A percentile compares a stretch with the other conserved stretches of the same genome.
Conservation (phyloP, 2,888 invertebrate genomes). For the Sceliomorpha sp. region DNA sequence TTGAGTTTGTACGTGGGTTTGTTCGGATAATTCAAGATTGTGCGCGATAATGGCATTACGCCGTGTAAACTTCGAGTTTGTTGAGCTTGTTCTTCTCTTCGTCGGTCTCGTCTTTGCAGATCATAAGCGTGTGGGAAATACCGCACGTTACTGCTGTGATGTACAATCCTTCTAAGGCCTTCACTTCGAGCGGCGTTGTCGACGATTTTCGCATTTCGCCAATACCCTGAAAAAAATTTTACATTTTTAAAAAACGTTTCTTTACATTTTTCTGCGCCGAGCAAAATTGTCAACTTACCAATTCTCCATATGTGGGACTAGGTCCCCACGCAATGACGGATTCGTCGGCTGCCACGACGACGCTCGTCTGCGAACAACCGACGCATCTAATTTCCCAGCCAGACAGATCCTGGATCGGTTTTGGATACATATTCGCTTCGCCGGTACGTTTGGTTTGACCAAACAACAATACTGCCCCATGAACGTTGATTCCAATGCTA, state of each 20-base stretch:
- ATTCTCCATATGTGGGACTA: slow-evolving; percentile 96
- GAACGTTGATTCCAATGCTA: slow-evolving; percentile 90
- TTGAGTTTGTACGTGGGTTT: slow-evolving; percentile 20
- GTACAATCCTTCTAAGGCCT: slow-evolving; percentile 87
- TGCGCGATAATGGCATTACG: slow-evolving; percentile 59
- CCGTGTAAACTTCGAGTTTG: slow-evolving; percentile 82
- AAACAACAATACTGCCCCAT: slow-evolving; percentile 83
- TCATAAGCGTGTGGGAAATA: slow-evolving; percentile 89
- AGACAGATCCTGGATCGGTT: slow-evolving; percentile 95
- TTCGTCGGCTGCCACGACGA: slow-evolving; percentile 94
- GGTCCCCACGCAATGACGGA: slow-evolving; percentile 95
- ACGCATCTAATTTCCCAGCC: slow-evolving; percentile 95
- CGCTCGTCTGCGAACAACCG: slow-evolving; percentile 91
- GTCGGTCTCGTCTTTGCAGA: slow-evolving; percentile 84
- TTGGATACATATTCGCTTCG: slow-evolving; percentile 98
- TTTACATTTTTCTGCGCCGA: slow-evolving; percentile 1
- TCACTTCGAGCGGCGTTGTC: slow-evolving; percentile 92
- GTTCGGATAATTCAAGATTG: slow-evolving; percentile 2
- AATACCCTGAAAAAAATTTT: slow-evolving; percentile 84
- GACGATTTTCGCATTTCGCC: slow-evolving; percentile 94
- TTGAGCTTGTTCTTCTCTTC: slow-evolving; percentile 84
- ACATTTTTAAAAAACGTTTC: slow-evolving; percentile 10
- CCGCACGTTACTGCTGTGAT: slow-evolving; percentile 91
- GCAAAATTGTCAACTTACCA: slow-evolving; percentile 82
- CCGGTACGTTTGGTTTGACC: slow-evolving; percentile 96